Evolutionary conservation across 2,797 vertebrate species (phyloP).

Genomic region (Botia kubotai): DNA sequence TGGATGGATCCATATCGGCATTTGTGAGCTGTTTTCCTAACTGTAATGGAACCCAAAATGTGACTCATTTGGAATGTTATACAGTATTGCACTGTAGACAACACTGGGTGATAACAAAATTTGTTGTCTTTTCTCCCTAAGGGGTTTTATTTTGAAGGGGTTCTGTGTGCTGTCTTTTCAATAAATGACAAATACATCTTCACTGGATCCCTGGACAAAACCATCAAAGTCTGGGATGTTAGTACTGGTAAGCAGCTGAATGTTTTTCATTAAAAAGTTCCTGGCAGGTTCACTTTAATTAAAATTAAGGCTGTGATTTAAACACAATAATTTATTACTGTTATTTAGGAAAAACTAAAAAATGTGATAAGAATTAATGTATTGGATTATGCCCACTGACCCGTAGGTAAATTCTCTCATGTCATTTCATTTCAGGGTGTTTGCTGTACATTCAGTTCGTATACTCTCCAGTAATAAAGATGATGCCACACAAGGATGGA

Average conservation of each 20-base stretch:
- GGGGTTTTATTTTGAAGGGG: conserved; percentile 77
- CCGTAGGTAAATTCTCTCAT: too few species aligned
- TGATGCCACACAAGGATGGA: conserved; percentile 73
- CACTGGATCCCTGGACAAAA: conserved; percentile 78
- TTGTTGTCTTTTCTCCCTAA: conserved; percentile 57
- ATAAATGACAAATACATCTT: conserved; percentile 77
- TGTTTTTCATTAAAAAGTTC: neutral
- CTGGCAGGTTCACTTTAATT: neutral
- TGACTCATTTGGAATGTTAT: neutral
- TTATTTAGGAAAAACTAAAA: too few species aligned
- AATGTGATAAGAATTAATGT: too few species aligned
- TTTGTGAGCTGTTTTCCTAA: too few species aligned
- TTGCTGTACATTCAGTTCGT: conserved; percentile 79
- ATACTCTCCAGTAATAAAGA: conserved; percentile 74
- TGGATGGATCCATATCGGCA: neutral
- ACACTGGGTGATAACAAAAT: neutral
- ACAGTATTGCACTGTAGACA: neutral
- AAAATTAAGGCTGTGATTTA: too few species aligned
- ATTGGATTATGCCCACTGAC: too few species aligned
- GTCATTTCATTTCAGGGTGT: conserved; percentile 66
- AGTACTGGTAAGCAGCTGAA: conserved; percentile 65
- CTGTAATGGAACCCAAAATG: too few species aligned
- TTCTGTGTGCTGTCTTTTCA: conserved; percentile 83
- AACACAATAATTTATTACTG: too few species aligned
- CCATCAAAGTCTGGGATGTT: conserved; percentile 81